Percentiles rank a stretch among this genome's conserved stretches.
phyloP scores from a whole-genome alignment of 2,888 invertebrate genomes.

The Heliconius ethilla region DNA sequence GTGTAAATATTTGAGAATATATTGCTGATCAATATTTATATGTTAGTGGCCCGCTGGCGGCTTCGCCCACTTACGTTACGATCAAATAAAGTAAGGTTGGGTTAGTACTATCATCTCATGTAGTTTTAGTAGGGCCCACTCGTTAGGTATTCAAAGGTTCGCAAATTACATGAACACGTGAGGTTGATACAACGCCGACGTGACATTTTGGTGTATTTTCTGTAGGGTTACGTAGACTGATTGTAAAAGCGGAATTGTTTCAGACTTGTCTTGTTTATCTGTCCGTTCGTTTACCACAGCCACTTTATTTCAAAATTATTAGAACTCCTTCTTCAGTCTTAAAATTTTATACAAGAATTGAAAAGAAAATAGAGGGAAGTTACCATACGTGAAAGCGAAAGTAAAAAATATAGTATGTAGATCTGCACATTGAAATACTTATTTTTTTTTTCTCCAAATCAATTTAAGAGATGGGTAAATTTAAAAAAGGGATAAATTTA shows the following conservation, averaged over 20 bases:
- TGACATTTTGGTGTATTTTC: background rate
- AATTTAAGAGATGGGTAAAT: too few species aligned
- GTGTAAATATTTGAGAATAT: background rate
- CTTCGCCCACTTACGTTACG: too few species aligned
- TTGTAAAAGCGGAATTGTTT: background rate
- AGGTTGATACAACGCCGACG: slow-evolving; percentile 24
- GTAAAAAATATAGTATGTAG: too few species aligned
- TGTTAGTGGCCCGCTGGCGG: background rate
- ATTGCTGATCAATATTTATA: background rate
- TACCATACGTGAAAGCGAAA: too few species aligned
- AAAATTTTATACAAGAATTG: too few species aligned
- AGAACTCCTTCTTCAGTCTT: too few species aligned
- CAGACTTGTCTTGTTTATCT: background rate
- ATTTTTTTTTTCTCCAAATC: too few species aligned
- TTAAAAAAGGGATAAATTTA: too few species aligned
- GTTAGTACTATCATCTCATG: background rate
- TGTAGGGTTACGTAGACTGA: background rate
- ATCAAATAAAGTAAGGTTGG: background rate
- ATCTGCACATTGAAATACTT: too few species aligned
- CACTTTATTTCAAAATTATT: too few species aligned
- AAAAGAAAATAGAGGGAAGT: too few species aligned
- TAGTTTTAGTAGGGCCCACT: slow-evolving; percentile 14
- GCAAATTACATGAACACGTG: slow-evolving; percentile 24
- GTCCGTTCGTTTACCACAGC: too few species aligned
- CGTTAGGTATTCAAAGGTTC: slow-evolving; percentile 28